Evolutionary conservation across 64 coral and sea anemone species (phyloP), one percentile per base, ranked within the genome.

Genomic region (Stichodactyla mertensii): DNA sequence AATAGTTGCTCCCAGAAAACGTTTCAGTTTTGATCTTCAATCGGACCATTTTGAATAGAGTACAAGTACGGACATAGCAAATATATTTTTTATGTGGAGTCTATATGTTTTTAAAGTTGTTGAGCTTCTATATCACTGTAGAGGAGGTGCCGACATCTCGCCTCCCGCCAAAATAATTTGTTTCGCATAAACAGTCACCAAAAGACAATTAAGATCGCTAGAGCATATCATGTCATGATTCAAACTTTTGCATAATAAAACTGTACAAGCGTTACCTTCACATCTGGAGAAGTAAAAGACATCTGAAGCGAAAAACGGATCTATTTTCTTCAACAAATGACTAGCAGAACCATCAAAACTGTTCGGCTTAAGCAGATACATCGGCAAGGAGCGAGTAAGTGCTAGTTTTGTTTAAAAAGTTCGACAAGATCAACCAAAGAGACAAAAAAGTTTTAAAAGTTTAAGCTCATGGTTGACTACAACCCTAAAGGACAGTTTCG

Each of bases 101-200:
- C 36, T 45, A 2, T 45, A 58, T 58, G 14, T 58, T 58, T 11
- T 58, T 58, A 58, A 58, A 11, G 56, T 11, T 58, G 13, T 15
- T 58, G 4, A 58, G 56, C 8, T 9, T 58, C 56, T 58, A 58
- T 11, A 58, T 58, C 36, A 45, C 36, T 45, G 36, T 45, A 45
- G 36, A 45, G 36, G 36, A 45, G 36, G 36, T 45, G 1, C 36
- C 0, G 36, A 45, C 36, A 45, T 4, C 36, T 45, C 36, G 36
- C 36, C 36, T 69, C 64, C 64, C 64, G 64, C 64, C 64, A 69
- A n/a, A 69, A 69, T 69, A 69, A 69, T 69, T 69, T 22, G 64
- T 24, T 20, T 20, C 64, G 64, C 64, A 69, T 22, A 69, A 69
- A 22, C 64, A 22, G 19, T 18, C 19, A 69, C 36, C 18, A 69